phyloP scores from a whole-genome alignment of 2,888 invertebrate species.

The Linnaemya tessellans region DNA sequence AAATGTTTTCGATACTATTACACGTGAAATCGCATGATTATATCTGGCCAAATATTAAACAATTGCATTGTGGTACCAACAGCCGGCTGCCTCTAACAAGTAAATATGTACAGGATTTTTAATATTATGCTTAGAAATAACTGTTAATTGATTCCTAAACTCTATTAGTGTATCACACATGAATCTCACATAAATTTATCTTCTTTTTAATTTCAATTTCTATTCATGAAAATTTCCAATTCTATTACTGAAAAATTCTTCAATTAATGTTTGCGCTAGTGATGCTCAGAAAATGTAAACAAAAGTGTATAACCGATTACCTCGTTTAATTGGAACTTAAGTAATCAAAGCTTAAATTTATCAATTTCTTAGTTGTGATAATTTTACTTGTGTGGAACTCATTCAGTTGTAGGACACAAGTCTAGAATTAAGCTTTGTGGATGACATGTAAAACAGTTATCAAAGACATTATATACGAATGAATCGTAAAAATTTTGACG shows the following conservation, averaged over 20 bases:
- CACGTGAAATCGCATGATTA: not conserved
- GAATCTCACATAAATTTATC: too few relatives aligned
- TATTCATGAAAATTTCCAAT: not conserved
- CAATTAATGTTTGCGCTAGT: not conserved
- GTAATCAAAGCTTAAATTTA: too few relatives aligned
- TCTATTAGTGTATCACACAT: not conserved
- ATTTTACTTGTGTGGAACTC: too few relatives aligned
- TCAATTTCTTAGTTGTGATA: too few relatives aligned
- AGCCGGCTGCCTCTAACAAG: not conserved
- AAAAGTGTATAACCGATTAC: not conserved
- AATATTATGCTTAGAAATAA: not conserved
- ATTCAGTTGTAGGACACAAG: too few relatives aligned
- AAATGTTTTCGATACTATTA: not conserved
- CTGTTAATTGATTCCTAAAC: not conserved
- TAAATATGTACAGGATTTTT: not conserved
- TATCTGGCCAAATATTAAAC: not conserved
- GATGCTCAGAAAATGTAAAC: not conserved
- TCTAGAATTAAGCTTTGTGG: too few relatives aligned
- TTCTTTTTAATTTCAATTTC: too few relatives aligned
- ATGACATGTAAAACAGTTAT: too few relatives aligned
- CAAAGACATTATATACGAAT: too few relatives aligned
- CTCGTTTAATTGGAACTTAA: too few relatives aligned
- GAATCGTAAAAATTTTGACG: too few relatives aligned
- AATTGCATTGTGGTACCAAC: not conserved
- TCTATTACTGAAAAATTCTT: not conserved